Evolutionary conservation across 2,797 vertebrate species (phyloP), one percentile per base, ranked within the genome.

Genomic region (Silurus lanzhouensis): DNA sequence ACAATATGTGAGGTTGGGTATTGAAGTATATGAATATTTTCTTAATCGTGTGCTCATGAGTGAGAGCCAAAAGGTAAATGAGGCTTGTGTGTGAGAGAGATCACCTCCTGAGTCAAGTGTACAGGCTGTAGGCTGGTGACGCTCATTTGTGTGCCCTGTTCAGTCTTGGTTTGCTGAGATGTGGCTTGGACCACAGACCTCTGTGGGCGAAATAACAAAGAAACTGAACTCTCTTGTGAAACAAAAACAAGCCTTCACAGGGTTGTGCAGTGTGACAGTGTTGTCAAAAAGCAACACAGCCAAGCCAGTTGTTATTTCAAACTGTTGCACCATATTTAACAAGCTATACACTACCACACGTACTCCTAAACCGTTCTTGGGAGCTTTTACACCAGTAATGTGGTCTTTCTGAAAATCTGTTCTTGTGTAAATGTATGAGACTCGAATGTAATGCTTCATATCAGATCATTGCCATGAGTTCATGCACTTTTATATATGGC

Each of bases 131-230:
- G 95, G 83, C 94, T 96, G 91, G 96, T 96, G 88, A 97, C 95
- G 13, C 93, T 96, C 86, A 98, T 94, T 92, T 97, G 96, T 70
- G 97, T 95, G 64, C 95, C 95, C 0, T 96, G 94, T 88, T 96
- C 95, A 6, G 97, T 95, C 94, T 98, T 97, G 81, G 96, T 91
- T 72, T 96, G 92, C 90, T 97, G 96, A 15, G 96, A 93, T 27
- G 96, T 96, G 77, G 96, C 93, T 91, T 98, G 97, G 85, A 98
- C 96, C 86, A 97, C 97, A 0, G 97, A 97, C 88, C 96, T 95
- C 97, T 98, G 94, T 17, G 19, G 67, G 89, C 46, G 78, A 67
- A 92, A 90, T 83, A 90, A 90, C n/a, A 85, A 74, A 82, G 31
- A 75, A 82, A 78, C 75, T 64, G 27, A 85, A 80, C 76, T 84